Base-by-base conservation (phyloP, 2,797 vertebrate species). In the Calcarius lapponicus region DNA sequence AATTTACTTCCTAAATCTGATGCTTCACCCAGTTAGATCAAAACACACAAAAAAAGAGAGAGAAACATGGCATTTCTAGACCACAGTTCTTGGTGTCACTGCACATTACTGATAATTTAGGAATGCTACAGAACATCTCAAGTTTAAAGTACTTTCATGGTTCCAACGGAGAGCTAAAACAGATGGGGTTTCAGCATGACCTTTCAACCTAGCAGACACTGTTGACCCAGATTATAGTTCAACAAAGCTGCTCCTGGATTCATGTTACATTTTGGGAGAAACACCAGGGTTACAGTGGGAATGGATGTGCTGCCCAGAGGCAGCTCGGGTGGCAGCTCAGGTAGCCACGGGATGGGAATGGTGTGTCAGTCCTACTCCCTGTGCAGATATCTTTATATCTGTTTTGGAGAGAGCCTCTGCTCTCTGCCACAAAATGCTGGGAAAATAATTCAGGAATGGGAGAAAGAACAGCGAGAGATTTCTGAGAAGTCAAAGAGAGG, bases 41-140 rank as follows among this genome's bases (percentile, higher is more conserved):
- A 94, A 96, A 96, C 56, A 38, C 32, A 17, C 7, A 25, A 5
- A 91, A 96, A 93, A 7, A 51, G 20, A 65, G 38, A 79, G 36
- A 91, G 91, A 93, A 91, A 92, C 36, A 13, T 10, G 36, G 85
- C 94, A 96, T 97, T 96, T 92, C 83, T 91, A 96, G 95, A 97
- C 93, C 88, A 90, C 83, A 96, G 86, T 92, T 97, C 96, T 97
- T 96, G 94, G 96, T 97, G 97, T 97, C 97, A 97, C 92, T 97
- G 84, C 95, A 86, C 57, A 95, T 97, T 97, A 92, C 91, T 56
- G 84, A 72, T 88, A 91, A 95, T 96, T 92, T 93, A 86, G 96
- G 95, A 94, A 95, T 92, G 93, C 91, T 93, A 60, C 71, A 91
- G 87, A 94, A 95, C 84, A 81, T 96, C 96, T 97, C 88, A 79